Percentiles rank a stretch among this genome's conserved stretches.
These are phyloP conservation scores for Yponomeuta malinellus DNA, from an alignment of 2,888 invertebrate species.

Conservation along the genomic window DNA sequence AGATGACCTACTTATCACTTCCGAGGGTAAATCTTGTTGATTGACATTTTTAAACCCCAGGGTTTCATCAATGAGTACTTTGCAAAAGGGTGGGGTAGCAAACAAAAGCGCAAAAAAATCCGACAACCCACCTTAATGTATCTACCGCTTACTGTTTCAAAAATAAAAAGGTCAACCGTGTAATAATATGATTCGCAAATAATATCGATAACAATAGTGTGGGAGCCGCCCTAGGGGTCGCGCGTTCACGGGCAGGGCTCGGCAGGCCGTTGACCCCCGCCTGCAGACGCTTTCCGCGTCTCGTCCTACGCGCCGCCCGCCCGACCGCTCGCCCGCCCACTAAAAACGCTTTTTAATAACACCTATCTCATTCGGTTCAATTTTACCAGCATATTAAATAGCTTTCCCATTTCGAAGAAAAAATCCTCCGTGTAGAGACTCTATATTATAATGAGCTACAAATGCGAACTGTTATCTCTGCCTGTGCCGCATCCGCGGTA, in stretches of 20 bases:
- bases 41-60: too few species aligned
- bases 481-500: too few species aligned
- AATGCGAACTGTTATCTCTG: neutral
- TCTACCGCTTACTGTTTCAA: neutral
- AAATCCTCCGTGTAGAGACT: too few species aligned
- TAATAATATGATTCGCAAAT: slow-evolving; percentile 24
- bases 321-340: slow-evolving; percentile 53
- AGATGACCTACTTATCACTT: neutral
- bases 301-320: slow-evolving; percentile 54
- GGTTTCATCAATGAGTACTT: neutral
- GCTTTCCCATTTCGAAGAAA: too few species aligned
- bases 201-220: slow-evolving; percentile 54
- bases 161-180: neutral
- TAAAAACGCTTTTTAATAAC: slow-evolving; percentile 4
- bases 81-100: neutral
- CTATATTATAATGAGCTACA: neutral
- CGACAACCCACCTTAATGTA: neutral
- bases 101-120: neutral
- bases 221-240: slow-evolving; percentile 49
- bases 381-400: too few species aligned
- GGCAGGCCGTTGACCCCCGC: slow-evolving; percentile 60
- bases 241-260: slow-evolving; percentile 69
- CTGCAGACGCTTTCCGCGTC: slow-evolving; percentile 66
- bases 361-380: neutral
- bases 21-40: too few species aligned